phyloP scores from a whole-genome alignment of 1,140 invertebrate species.

The Chlorops oryzae region DNA sequence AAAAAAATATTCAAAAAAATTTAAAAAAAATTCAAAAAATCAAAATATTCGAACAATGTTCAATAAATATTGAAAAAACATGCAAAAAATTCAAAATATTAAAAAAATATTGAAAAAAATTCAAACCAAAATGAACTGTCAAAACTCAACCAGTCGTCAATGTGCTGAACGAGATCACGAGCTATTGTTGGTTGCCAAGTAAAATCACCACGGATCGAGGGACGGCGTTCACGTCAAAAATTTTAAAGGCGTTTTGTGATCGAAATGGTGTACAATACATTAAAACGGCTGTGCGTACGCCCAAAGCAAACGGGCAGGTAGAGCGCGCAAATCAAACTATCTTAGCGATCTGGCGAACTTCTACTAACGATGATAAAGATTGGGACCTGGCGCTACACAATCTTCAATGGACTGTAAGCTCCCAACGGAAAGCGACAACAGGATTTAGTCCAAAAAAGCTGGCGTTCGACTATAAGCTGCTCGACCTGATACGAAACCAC shows the following conservation, averaged over 20 bases:
- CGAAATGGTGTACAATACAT: constrained; percentile 10
- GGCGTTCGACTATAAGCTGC: constrained; percentile 16
- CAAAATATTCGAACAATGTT: no score
- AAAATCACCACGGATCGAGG: constrained; percentile 25
- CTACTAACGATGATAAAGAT: constrained; percentile 9
- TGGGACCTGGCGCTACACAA: constrained; percentile 22
- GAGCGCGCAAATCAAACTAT: constrained; percentile 28
- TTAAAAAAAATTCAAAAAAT: no score
- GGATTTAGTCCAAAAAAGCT: constrained; percentile 22
- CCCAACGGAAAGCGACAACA: constrained; percentile 21
- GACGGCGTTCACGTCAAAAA: constrained; percentile 11
- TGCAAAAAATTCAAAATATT: no score
- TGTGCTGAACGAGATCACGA: constrained; percentile 18
- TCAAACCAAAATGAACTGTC: no score
- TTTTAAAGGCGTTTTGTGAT: constrained; percentile 8
- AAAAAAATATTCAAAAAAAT: no score
- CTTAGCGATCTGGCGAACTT: constrained; percentile 7
- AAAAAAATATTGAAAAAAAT: no score
- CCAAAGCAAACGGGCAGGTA: constrained; percentile 22
- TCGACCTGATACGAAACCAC: constrained; percentile 4
- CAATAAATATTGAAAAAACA: no score
- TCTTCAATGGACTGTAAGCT: constrained; percentile 28
- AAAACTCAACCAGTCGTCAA: constrained; percentile 25
- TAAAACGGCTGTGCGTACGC: constrained; percentile 15
- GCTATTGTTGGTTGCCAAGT: constrained; percentile 17